Conservation (phyloP, 2,113 vertebrate species). For the Oncorhynchus clarkii region DNA sequence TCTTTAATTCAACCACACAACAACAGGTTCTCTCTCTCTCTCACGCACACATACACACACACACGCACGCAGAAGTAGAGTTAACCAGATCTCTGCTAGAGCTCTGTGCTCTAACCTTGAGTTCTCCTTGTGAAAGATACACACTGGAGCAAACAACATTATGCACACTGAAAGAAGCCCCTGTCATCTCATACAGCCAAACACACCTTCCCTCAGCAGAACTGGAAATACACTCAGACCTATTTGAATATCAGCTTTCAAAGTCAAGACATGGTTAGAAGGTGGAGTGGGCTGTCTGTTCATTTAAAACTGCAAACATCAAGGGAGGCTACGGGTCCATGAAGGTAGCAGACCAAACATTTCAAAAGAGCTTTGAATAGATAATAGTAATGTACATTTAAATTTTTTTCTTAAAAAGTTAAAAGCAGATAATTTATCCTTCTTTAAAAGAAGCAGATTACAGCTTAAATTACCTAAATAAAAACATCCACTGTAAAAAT, state of each 20-base stretch:
- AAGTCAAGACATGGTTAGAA: not conserved
- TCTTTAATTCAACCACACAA: too few species aligned
- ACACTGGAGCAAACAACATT: not conserved
- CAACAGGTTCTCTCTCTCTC: too few species aligned
- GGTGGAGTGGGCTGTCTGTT: not conserved
- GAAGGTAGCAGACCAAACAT: not conserved
- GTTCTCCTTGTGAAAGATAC: not conserved
- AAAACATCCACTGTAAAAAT: not conserved
- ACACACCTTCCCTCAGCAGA: not conserved
- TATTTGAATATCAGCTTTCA: not conserved
- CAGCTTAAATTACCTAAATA: not conserved
- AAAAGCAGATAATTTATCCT: not conserved
- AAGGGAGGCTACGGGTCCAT: not conserved
- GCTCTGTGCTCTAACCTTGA: not conserved
- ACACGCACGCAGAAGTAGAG: not conserved
- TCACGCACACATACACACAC: too few species aligned
- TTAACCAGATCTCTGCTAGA: not conserved
- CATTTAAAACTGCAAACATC: not conserved
- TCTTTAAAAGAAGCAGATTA: not conserved
- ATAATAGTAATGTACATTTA: not conserved
- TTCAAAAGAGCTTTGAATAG: not conserved
- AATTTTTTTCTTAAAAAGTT: not conserved
- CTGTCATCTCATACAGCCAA: constrained; percentile 2
- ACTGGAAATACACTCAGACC: not conserved
- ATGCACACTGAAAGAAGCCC: not conserved